phyloP scores from a whole-genome alignment of 2,113 vertebrate genomes.

The Lycocorax pyrrhopterus region DNA sequence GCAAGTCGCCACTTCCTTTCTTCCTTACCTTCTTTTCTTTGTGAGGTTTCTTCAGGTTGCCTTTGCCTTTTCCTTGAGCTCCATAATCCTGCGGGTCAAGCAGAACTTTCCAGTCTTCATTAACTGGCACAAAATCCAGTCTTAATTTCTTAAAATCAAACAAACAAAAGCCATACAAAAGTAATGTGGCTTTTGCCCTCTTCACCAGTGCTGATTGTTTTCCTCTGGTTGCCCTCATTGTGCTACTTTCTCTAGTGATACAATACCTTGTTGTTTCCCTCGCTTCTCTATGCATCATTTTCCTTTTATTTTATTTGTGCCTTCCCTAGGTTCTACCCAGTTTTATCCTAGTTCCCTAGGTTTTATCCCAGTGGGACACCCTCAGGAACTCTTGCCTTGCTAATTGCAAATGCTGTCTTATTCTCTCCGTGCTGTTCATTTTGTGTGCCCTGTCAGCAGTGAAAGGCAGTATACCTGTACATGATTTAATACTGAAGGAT shows the following conservation, averaged over 20 bases:
- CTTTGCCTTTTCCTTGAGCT: neutral
- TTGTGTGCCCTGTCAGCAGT: neutral
- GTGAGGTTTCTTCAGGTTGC: neutral
- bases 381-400: neutral
- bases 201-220: neutral
- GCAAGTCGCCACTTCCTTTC: neutral
- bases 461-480: neutral
- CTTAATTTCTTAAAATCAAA: neutral
- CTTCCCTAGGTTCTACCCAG: neutral
- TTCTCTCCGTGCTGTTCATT: neutral
- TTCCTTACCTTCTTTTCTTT: neutral
- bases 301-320: neutral
- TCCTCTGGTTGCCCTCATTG: neutral
- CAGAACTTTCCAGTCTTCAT: neutral
- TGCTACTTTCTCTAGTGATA: rapidly evolving
- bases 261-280: neutral
- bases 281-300: rapidly evolving
- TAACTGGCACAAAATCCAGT: neutral
- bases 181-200: neutral
- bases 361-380: neutral
- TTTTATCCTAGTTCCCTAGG: neutral
- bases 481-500: neutral
- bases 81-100: neutral
- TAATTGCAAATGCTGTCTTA: neutral
- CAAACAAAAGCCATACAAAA: neutral